Base-by-base conservation (phyloP, 2,888 invertebrate species). In the Pachycephus smyrnensis region DNA sequence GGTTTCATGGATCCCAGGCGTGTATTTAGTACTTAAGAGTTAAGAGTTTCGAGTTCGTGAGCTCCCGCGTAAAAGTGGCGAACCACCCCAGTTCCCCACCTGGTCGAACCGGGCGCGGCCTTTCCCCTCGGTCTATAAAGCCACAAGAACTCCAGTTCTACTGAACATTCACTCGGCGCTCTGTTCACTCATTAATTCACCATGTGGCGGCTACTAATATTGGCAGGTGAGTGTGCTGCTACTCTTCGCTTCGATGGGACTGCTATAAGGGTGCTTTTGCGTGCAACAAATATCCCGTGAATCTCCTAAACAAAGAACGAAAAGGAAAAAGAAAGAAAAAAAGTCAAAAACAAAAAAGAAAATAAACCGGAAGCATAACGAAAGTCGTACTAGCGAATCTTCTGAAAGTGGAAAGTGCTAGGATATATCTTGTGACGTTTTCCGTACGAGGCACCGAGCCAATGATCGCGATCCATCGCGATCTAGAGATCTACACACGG, bases 111-210 rank as follows among this genome's bases (percentile, higher is more conserved):
- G 89, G 89, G 88, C 88, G 88, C 88, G 88, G 90, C 90, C 90
- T 90, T 90, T 90, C 90, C 90, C 90, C 86, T 87, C 84, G 88
- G 89, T 90, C 89, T 90, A 90, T 90, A 90, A 90, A 90, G 89
- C 88, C 87, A 88, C 88, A 88, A 86, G 85, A 85, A 87, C 84
- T 85, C 85, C 85, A 89, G 87, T 86, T 87, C 85, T 81, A 86
- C 84, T 83, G 87, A 88, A 89, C 90, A 90, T 90, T 90, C 90
- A 86, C 89, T 89, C 89, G 83, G 82, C 88, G 87, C 85, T 85
- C 82, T 87, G 86, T 89, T 55, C 86, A 87, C 88, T 87, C 84
- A 88, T 89, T 89, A 88, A 83, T 88, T 88, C 90, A 87, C 87
- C 88, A 90, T 90, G 90, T 88, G 89, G 40, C 40, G 40, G 90